Percentiles rank a stretch among this genome's conserved stretches.
phyloP scores from a whole-genome alignment of 2,797 vertebrate genomes.

The Notoglanidium macrostoma region DNA sequence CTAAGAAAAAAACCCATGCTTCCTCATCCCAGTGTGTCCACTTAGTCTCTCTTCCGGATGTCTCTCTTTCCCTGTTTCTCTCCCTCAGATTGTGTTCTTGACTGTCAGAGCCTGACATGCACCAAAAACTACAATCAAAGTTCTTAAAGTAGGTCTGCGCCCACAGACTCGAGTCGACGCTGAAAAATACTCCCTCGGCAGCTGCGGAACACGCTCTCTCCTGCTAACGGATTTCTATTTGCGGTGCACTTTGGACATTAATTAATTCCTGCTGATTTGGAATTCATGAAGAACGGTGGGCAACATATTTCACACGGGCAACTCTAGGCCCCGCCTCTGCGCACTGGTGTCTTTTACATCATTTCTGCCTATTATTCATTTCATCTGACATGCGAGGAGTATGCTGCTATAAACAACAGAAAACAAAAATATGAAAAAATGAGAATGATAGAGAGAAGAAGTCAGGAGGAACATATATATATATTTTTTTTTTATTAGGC shows the following conservation, averaged over 20 bases:
- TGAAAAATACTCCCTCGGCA: conserved; percentile 28
- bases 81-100: conserved; percentile 25
- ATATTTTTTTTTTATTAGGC: not conserved
- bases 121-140: conserved; percentile 41
- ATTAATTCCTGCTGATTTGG: conserved; percentile 65
- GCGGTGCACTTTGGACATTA: conserved; percentile 53
- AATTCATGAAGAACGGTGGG: conserved; percentile 63
- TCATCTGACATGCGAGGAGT: not conserved
- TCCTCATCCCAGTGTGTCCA: conserved; percentile 13
- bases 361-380: conserved; percentile 4
- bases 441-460: not conserved
- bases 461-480: not conserved
- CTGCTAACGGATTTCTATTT: conserved; percentile 52
- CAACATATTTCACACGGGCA: conserved; percentile 61
- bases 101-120: not conserved
- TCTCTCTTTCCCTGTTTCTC: conserved; percentile 11
- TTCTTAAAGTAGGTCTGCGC: conserved; percentile 40
- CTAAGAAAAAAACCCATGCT: not conserved
- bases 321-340: not conserved
- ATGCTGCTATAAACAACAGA: not conserved
- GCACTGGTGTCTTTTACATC: conserved; percentile 4
- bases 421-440: not conserved
- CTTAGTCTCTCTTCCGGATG: not conserved
- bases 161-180: conserved; percentile 25
- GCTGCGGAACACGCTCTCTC: conserved; percentile 28